A percentile compares a stretch with the other conserved stretches of the same genome.
Evolutionary conservation across 2,797 vertebrate genomes (phyloP).

Genomic region (Halcyon badia): DNA sequence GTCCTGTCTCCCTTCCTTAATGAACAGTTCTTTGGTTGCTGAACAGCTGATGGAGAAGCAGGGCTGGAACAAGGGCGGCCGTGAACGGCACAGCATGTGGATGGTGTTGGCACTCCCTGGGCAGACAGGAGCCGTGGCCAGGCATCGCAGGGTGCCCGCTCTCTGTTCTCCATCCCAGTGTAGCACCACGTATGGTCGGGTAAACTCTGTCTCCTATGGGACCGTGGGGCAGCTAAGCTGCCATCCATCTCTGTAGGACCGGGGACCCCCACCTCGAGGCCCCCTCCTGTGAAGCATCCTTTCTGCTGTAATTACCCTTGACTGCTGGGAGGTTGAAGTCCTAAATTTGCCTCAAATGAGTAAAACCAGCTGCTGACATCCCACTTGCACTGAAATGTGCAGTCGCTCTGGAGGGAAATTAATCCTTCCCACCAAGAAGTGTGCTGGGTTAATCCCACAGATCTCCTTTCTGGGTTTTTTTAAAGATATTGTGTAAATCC

Average conservation of each 20-base stretch:
- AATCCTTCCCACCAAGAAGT: neutral
- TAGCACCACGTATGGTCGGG: accelerated
- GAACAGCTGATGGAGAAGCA: neutral
- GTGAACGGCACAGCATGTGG: accelerated
- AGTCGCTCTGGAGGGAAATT: neutral
- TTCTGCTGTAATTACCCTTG: neutral
- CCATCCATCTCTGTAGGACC: neutral
- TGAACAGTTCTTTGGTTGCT: neutral
- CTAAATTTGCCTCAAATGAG: neutral
- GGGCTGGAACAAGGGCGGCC: neutral
- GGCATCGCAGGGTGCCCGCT: neutral
- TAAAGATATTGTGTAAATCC: neutral
- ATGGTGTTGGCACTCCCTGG: neutral
- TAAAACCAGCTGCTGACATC: neutral
- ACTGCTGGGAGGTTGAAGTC: neutral
- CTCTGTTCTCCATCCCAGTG: neutral
- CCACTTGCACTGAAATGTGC: accelerated
- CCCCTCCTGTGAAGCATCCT: neutral
- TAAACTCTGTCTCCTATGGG: neutral
- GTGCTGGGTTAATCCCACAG: neutral
- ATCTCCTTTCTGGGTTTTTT: neutral
- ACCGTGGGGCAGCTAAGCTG: neutral
- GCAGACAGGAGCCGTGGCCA: neutral
- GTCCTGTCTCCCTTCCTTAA: neutral
- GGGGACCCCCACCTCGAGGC: neutral